phyloP scores from a whole-genome alignment of 2,888 invertebrate genomes.

The Drosophila parthenogenetica region DNA sequence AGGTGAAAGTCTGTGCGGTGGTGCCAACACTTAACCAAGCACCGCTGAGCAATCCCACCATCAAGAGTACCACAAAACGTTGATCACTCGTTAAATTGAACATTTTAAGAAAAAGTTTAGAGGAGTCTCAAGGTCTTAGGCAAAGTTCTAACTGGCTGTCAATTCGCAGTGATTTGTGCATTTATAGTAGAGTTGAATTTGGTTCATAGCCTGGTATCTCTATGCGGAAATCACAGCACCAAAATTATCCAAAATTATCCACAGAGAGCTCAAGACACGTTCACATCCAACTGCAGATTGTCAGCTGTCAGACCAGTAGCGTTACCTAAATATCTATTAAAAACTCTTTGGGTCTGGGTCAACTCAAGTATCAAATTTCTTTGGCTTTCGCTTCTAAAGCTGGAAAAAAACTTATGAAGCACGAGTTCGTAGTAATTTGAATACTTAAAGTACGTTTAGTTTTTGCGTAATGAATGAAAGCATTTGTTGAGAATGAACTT shows the following conservation, averaged over 20 bases:
- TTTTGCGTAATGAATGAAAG: slow-evolving; percentile 12
- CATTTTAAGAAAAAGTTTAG: slow-evolving; percentile 28
- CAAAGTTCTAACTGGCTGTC: slow-evolving; percentile 56
- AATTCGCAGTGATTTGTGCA: slow-evolving; percentile 20
- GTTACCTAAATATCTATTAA: slow-evolving; percentile 8
- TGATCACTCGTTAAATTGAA: slow-evolving; percentile 41
- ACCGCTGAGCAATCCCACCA: slow-evolving; percentile 33
- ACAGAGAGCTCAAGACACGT: slow-evolving; percentile 28
- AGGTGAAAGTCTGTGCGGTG: slow-evolving; percentile 56
- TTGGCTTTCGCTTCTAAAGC: background rate
- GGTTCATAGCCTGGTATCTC: slow-evolving; percentile 40
- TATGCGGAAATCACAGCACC: slow-evolving; percentile 59
- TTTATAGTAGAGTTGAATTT: slow-evolving; percentile 53
- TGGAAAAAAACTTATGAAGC: background rate
- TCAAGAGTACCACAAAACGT: slow-evolving; percentile 40
- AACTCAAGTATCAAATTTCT: slow-evolving; percentile 19
- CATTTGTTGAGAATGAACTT: slow-evolving; percentile 4
- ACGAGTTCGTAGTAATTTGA: background rate
- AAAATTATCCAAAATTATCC: slow-evolving; percentile 8
- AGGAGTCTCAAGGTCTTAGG: slow-evolving; percentile 21
- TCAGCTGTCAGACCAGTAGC: slow-evolving; percentile 19
- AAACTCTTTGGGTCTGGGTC: slow-evolving; percentile 33
- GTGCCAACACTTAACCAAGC: slow-evolving; percentile 18
- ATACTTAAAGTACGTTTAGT: background rate
- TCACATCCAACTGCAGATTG: slow-evolving; percentile 32